Conservation (phyloP, 1,140 invertebrate species). For the Tribolium castaneum region DNA sequence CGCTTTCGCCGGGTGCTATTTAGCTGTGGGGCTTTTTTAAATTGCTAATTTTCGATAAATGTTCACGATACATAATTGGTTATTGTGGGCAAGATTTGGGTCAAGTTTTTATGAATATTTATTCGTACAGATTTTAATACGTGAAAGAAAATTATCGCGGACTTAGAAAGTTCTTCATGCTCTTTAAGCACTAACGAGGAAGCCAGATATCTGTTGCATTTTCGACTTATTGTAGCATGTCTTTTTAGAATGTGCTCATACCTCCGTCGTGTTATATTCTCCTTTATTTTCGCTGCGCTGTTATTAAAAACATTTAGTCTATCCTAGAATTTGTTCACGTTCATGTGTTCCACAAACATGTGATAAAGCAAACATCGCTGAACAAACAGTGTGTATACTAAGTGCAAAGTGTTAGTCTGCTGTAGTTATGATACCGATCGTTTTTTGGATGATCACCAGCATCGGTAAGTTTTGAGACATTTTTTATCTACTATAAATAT, state of each 20-base stretch:
- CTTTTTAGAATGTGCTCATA: slow-evolving; percentile 11
- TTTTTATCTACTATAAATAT: no score
- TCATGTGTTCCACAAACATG: slow-evolving; percentile 35
- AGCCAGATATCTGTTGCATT: slow-evolving; percentile 28
- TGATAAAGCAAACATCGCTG: slow-evolving; percentile 38
- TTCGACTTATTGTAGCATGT: slow-evolving; percentile 18
- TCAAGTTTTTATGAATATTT: slow-evolving; percentile 40
- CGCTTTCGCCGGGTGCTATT: background rate
- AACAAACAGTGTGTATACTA: slow-evolving; percentile 24
- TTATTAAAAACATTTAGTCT: slow-evolving; percentile 35
- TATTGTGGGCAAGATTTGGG: slow-evolving; percentile 18
- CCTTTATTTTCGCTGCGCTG: slow-evolving; percentile 13
- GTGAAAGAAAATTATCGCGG: background rate
- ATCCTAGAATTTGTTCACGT: background rate
- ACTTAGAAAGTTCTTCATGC: slow-evolving; percentile 31
- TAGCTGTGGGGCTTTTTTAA: slow-evolving; percentile 2
- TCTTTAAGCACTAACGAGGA: slow-evolving; percentile 27
- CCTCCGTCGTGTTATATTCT: background rate
- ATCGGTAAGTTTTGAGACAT: background rate
- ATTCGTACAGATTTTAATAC: background rate
- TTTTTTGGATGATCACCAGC: slow-evolving; percentile 28
- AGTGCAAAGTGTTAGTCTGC: slow-evolving; percentile 21
- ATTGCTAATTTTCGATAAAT: slow-evolving; percentile 34
- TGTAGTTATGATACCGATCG: slow-evolving; percentile 14
- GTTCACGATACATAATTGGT: slow-evolving; percentile 22